These are phyloP conservation scores for Tupiocoris notatus DNA, from an alignment of 2,888 invertebrate genomes.

Conservation along the genomic window DNA sequence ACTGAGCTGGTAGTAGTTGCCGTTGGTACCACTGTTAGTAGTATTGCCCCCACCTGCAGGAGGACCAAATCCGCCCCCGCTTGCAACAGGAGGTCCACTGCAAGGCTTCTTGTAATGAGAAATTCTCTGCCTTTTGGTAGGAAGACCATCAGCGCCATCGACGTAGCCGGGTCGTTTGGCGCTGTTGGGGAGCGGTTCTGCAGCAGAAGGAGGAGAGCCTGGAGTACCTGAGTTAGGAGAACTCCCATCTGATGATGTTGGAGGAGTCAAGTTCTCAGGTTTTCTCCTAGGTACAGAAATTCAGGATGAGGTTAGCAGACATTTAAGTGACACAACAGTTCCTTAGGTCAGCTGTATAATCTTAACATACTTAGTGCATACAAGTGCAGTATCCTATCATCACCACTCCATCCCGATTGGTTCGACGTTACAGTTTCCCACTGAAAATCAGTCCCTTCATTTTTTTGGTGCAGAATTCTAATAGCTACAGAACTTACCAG, in stretches of 20 bases:
- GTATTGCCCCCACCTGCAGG: neutral
- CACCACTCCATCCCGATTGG: no score
- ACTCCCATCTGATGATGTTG: constrained; percentile 79
- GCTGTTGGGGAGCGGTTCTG: constrained; percentile 56
- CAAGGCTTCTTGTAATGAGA: constrained; percentile 72
- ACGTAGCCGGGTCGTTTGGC: constrained; percentile 63
- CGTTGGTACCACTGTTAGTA: neutral
- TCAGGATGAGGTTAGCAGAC: no score
- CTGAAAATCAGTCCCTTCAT: no score
- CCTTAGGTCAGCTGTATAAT: no score
- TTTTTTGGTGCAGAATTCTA: no score
- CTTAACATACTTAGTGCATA: no score
- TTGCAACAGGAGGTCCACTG: neutral
- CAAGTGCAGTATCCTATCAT: no score
- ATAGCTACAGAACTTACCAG: no score
- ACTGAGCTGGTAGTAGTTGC: constrained; percentile 5
- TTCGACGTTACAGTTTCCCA: no score
- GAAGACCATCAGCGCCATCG: constrained; percentile 61
- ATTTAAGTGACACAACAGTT: no score
- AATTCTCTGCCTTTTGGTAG: constrained; percentile 78
- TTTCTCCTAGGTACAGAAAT: no score
- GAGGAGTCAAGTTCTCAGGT: constrained; percentile 87
- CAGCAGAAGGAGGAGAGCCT: constrained; percentile 64
- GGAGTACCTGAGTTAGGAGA: constrained; percentile 70
- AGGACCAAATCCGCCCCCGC: constrained; percentile 13